Conservation (phyloP, 2,888 invertebrate genomes). For the Rhogogaster chlorosoma region DNA sequence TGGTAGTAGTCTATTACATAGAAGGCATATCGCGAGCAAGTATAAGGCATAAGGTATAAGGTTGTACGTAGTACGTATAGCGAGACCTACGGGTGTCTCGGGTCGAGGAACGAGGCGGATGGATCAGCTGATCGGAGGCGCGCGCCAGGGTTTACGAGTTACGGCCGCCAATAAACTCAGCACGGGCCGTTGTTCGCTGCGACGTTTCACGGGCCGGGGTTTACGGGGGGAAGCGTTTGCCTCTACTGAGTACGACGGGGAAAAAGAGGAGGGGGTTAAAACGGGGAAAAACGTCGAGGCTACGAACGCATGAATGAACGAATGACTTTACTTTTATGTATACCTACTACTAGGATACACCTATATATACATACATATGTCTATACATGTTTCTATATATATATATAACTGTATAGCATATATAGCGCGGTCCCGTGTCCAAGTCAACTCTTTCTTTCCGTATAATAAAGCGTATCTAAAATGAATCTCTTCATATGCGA, state of each 20-base stretch:
- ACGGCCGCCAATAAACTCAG: constrained; percentile 77
- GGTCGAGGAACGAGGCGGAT: constrained; percentile 73
- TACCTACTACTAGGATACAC: neutral
- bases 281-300: constrained; percentile 52
- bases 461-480: neutral
- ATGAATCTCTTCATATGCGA: neutral
- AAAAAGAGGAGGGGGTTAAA: constrained; percentile 56
- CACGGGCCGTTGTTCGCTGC: constrained; percentile 73
- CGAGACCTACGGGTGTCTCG: constrained; percentile 54
- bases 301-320: constrained; percentile 69
- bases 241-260: constrained; percentile 26
- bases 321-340: constrained; percentile 60
- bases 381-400: neutral
- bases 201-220: constrained; percentile 71
- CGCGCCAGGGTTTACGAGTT: constrained; percentile 78
- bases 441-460: constrained; percentile 17
- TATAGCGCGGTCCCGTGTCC: neutral
- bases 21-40: neutral
- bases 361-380: neutral
- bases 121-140: constrained; percentile 78
- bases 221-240: constrained; percentile 51
- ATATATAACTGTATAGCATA: neutral
- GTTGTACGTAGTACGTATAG: constrained; percentile 7
- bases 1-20: neutral
- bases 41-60: neutral